Base-by-base conservation (phyloP, 2,888 invertebrate species). In the Mythimna impura region DNA sequence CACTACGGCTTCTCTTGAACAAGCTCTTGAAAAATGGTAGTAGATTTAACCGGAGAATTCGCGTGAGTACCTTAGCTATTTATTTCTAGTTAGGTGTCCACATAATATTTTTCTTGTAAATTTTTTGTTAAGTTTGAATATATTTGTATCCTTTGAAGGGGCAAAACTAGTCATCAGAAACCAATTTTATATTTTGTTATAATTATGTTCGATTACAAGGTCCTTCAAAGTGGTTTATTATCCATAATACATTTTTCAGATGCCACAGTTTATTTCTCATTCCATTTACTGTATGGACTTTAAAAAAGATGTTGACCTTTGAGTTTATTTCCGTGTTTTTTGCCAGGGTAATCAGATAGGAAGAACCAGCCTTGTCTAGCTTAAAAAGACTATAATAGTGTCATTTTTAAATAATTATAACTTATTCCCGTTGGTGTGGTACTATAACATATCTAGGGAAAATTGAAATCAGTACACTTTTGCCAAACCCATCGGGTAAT, bases 1-100 rank as follows among this genome's bases (percentile, higher is more conserved):
- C 68, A 76, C 58, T 66, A 87, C 78, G 71, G 66, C 17, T 73
- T 73, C 68, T 72, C 14, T 9, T 76, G 63, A 63, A 67, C 63
- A 71, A 75, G 78, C 83, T 82, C 77, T 76, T 73, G 73, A 81
- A 81, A 86, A 77, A 85, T 85, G 85, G 75, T 81, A 78, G 75
- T 74, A 68, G 62, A 76, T 60, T 69, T 77, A 68, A 74, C 36
- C 25, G 67, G 62, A 86, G 71, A 82, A 63, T 76, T 76, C 64
- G 76, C 17, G 86, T 86, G 61, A 86, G 82, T 84, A 73, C 40
- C 3, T 61, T 9, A 17, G 17, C 9, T 61, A 14, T 22, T 22
- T 61, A 22, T 40, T 5, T 10, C 58, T 22, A 10, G 5, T 20
- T 22, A 17, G 0, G 9, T 17, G 12, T 36, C 12, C 8, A n/a